Evolutionary conservation across 2,888 invertebrate genomes (phyloP), one percentile per base, ranked within the genome.

Genomic region (Hipparchia sbordonii): DNA sequence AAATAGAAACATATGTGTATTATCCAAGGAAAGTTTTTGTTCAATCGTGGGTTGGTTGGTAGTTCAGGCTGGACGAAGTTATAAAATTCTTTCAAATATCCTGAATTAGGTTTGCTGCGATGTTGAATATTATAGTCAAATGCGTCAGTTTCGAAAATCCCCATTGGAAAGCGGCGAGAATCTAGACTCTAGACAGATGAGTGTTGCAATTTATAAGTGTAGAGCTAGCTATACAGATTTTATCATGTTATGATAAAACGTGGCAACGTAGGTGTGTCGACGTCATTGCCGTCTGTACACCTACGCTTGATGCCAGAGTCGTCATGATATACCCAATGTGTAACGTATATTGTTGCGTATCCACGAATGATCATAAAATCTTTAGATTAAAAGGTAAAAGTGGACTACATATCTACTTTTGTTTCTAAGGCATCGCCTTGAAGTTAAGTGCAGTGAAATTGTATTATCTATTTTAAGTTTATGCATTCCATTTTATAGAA

Each of bases 311-410:
- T 48, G 52, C 10, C 52, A 23, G 12, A 51, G 10, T 71, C 60
- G 52, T 71, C 57, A 45, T 6, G 10, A 67, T 71, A 67, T 67
- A 62, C 48, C n/a, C 10, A 51, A 65, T 12, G 51, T 33, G 52
- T 51, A 52, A 65, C 51, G 52, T 13, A 62, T 48, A n/a, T 33
- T 65, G 63, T 52, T 51, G 52, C 65, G 65, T 65, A 23, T 46
- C 45, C 0, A 8, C 46, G 13, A 13, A 12, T 13, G 2, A 39
- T 39, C 59, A 60, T 39, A 60, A 5, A 10, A 39, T 60, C 6
- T 33, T 23, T 23, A 23, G 23, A 23, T 23, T 1, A 23, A 23
- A 9, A 7, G 23, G 57, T 8, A 13, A 23, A 57, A 5, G 23
- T 23, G 23, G 23, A 23, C 0, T 23, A 23, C 0, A 1, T 0